Percentiles rank a stretch among this genome's conserved stretches.
Conservation (phyloP, 2,113 vertebrate species). For the Erythrocebus patas region DNA sequence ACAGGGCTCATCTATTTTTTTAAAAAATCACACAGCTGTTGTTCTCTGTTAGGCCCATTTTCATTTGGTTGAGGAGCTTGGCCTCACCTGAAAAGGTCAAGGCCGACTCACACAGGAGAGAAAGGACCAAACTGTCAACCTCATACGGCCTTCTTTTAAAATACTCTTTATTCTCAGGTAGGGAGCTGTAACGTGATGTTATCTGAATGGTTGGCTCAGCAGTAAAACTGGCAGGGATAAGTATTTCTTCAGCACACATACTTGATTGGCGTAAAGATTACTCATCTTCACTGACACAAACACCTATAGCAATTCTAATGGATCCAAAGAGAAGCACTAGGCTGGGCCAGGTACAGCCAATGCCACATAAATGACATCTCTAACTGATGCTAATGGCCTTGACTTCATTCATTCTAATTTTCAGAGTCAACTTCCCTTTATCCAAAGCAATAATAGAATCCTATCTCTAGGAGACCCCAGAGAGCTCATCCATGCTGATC, state of each 20-base stretch:
- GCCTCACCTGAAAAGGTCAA: constrained; percentile 26
- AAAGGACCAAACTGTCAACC: not conserved
- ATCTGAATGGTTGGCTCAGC: not conserved
- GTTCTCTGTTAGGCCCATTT: not conserved
- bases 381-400: not conserved
- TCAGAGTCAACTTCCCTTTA: not conserved
- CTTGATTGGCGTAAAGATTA: not conserved
- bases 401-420: not conserved
- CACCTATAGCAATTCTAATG: not conserved
- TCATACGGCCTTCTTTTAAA: not conserved
- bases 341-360: not conserved
- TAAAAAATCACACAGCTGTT: not conserved
- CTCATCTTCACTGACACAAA: not conserved
- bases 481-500: not conserved
- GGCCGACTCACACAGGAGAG: not conserved
- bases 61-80: constrained; percentile 12
- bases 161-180: not conserved
- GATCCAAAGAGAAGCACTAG: not conserved
- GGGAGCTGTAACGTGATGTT: not conserved
- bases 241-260: not conserved
- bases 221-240: not conserved
- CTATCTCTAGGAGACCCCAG: not conserved
- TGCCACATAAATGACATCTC: not conserved
- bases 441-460: not conserved
- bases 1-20: not conserved